Evolutionary conservation across 2,888 invertebrate genomes (phyloP).

Genomic region (Phengaris alcon): DNA sequence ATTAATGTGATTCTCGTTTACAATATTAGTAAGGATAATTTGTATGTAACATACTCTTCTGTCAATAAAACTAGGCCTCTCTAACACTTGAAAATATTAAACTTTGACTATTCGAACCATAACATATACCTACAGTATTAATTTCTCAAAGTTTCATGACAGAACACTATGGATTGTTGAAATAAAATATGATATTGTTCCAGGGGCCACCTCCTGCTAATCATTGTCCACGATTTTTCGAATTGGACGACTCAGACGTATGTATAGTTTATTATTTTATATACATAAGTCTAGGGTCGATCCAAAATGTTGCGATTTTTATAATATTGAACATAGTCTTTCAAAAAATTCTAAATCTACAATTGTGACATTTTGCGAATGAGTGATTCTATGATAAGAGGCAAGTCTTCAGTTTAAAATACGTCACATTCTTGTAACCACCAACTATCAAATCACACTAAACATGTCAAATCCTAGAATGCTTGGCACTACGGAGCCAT

Average conservation of each 20-base stretch:
- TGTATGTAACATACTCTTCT: background rate
- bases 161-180: background rate
- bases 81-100: too few relatives aligned
- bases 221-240: constrained; percentile 2
- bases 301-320: background rate
- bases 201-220: background rate
- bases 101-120: too few relatives aligned
- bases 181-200: constrained; percentile 35
- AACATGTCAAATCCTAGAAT: too few relatives aligned
- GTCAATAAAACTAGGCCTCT: background rate
- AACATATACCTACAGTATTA: too few relatives aligned
- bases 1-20: too few relatives aligned
- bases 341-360: background rate
- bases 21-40: too few relatives aligned
- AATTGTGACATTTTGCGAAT: too few relatives aligned
- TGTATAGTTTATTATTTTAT: constrained; percentile 10
- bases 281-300: constrained; percentile 11
- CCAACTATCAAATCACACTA: too few relatives aligned
- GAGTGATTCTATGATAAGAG: too few relatives aligned
- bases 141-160: background rate
- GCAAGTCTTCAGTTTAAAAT: too few relatives aligned
- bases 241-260: constrained; percentile 12
- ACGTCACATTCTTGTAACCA: too few relatives aligned
- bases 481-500: too few relatives aligned
- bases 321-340: background rate